Base-by-base conservation (phyloP, 1,140 invertebrate genomes). In the Drosophila equinoxialis region DNA sequence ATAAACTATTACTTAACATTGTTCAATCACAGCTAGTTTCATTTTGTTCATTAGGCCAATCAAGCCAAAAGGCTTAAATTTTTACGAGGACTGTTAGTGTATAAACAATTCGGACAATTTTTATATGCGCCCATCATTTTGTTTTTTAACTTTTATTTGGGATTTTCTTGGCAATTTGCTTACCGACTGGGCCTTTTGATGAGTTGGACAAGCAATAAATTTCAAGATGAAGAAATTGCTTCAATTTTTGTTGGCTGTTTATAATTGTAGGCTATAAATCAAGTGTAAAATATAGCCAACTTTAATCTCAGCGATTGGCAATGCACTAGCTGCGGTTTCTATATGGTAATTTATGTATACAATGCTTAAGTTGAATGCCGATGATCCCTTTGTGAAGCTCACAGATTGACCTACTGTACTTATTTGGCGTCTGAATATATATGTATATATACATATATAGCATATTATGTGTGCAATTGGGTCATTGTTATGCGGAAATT, bases 401-500 rank as follows among this genome's bases (percentile, higher is more conserved):
- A 68, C 60, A 71, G 45, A 68, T 54, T 81, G 77, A 78, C 80
- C 80, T 42, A 75, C 35, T 65, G 37, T 14, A 39, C 23, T 26
- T 23, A 13, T 66, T 64, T 39, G 37, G 30, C 33, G 64, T 67
- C 30, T 6, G 30, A 30, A 20, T 48, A 67, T 45, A 65, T 54
- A 51, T 51, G 8, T 42, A 74, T 65, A 71, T 64, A 71, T 48
- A 70, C 17, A 17, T 51, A 20, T 51, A 57, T 74, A 30, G 14
- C 6, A 17, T 64, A 13, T 37, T 37, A 37, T 37, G 8, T 74
- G 71, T 45, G 41, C 48, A 75, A 63, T 59, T 73, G 62, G 54
- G 71, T 68, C 74, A 69, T 87, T 83, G 82, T 87, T 71, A 59
- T 55, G 65, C 79, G 84, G 83, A 86, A 86, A 87, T 86, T 86